Evolutionary conservation across 1,140 invertebrate species (phyloP), one percentile per base, ranked within the genome.

Genomic region (Megathymus violae): DNA sequence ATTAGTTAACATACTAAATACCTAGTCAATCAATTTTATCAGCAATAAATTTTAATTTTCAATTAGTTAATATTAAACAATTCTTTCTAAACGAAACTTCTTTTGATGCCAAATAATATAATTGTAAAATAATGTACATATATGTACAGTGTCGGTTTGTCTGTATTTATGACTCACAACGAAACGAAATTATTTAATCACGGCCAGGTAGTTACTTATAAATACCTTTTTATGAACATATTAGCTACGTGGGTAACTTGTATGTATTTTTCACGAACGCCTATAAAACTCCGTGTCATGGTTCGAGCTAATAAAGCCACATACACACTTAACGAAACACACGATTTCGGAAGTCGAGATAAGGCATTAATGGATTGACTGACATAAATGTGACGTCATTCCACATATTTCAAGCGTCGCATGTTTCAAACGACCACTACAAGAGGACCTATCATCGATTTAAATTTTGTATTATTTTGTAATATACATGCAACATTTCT

Each of bases 361-460:
- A 90, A 90, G 82, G 75, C 75, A 84, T 87, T 89, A 90, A 90
- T 90, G 86, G 86, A 90, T 89, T 90, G 82, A 85, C 79, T 86
- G 85, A 89, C 86, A 90, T 88, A 88, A 89, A 89, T 85, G 88
- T 88, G 84, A 88, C 88, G 88, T 90, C 88, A 88, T 78, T 80
- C 67, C 82, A 88, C 88, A 90, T 88, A 88, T 88, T 88, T 90
- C 80, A 83, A 75, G 62, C 76, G 76, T 86, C 80, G 85, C 85
- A 87, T 88, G 84, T 74, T 71, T 14, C 17, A 27, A 22, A 9
- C 41, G 47, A 19, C 85, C 75, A 78, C 17, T 59, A 19, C 67
- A 69, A 40, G 1, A n/a, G 27, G 77, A 79, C 22, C 78, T 52
- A 10, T 34, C 14, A 27, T 43, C 10, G 17, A 22, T 1, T 31